Evolutionary conservation across 2,888 invertebrate genomes (phyloP).

Genomic region (Cheilosia vernalis): DNA sequence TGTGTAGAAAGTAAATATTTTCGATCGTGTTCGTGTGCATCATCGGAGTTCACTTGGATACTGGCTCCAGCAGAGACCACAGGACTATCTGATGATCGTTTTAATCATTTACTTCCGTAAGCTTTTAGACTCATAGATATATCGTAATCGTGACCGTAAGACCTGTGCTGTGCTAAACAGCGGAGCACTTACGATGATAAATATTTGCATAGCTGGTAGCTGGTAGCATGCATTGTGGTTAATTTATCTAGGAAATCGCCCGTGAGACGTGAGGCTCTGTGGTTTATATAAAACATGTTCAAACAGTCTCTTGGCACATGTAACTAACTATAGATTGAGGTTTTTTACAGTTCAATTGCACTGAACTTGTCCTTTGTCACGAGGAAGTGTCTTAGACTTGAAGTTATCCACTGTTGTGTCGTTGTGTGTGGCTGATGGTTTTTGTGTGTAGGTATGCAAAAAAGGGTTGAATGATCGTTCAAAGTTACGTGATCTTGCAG

Average conservation of each 20-base stretch:
- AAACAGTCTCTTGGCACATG: neutral
- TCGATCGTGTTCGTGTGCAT: constrained; percentile 7
- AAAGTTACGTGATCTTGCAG: neutral
- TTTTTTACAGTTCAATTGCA: neutral
- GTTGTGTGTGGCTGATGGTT: neutral
- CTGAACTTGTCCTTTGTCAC: neutral
- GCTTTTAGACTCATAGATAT: constrained; percentile 16
- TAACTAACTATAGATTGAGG: no score
- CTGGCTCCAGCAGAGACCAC: constrained; percentile 50
- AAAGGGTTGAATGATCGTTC: neutral
- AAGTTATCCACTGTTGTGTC: neutral
- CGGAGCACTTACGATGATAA: constrained; percentile 58
- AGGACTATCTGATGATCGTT: constrained; percentile 61
- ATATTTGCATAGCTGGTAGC: constrained; percentile 60
- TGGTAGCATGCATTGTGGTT: constrained; percentile 11
- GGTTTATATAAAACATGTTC: neutral
- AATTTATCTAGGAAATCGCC: constrained; percentile 41
- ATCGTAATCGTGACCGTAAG: constrained; percentile 7
- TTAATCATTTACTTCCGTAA: constrained; percentile 69
- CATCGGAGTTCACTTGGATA: constrained; percentile 43
- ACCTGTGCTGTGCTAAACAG: constrained; percentile 1
- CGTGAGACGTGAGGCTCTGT: constrained; percentile 19
- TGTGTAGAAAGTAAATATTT: constrained; percentile 8
- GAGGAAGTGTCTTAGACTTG: neutral
- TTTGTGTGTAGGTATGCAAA: neutral